A percentile compares a stretch with the other conserved stretches of the same genome.
These are phyloP conservation scores for Caenorhabditis drosophilae DNA, from an alignment of 2,888 invertebrate genomes.

Conservation along the genomic window DNA sequence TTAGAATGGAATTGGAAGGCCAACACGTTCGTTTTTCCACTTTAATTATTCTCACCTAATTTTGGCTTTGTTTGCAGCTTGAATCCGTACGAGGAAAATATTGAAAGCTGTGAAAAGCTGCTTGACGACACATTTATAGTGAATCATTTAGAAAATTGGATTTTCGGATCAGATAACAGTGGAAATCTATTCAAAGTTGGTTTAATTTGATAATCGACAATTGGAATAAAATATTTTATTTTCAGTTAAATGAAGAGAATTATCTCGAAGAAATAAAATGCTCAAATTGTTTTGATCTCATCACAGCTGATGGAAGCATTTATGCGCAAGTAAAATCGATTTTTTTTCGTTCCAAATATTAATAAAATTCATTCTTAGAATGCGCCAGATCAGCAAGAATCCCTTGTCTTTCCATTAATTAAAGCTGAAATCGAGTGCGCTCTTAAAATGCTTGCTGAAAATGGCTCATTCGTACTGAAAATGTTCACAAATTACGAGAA, in stretches of 20 bases:
- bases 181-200: conserved; percentile 39
- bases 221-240: neutral
- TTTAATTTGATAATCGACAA: neutral
- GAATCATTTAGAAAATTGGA: conserved; percentile 17
- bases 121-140: conserved; percentile 37
- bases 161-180: conserved; percentile 19
- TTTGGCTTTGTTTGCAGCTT: conserved; percentile 16
- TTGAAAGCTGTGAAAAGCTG: conserved; percentile 15
- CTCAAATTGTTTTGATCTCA: conserved; percentile 42
- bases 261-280: neutral
- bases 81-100: conserved; percentile 38
- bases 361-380: conserved; percentile 25
- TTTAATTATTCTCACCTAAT: neutral
- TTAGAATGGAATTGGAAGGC: conserved; percentile 38
- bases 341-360: conserved; percentile 43
- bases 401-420: conserved; percentile 6
- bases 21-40: conserved; percentile 22
- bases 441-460: neutral
- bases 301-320: conserved; percentile 46
- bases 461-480: conserved; percentile 22
- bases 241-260: neutral
- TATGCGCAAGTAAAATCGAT: conserved; percentile 24
- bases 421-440: conserved; percentile 7
- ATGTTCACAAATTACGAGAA: conserved; percentile 16
- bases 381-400: conserved; percentile 19